Conservation (phyloP, 2,888 invertebrate genomes). For the Rhingia campestris region DNA sequence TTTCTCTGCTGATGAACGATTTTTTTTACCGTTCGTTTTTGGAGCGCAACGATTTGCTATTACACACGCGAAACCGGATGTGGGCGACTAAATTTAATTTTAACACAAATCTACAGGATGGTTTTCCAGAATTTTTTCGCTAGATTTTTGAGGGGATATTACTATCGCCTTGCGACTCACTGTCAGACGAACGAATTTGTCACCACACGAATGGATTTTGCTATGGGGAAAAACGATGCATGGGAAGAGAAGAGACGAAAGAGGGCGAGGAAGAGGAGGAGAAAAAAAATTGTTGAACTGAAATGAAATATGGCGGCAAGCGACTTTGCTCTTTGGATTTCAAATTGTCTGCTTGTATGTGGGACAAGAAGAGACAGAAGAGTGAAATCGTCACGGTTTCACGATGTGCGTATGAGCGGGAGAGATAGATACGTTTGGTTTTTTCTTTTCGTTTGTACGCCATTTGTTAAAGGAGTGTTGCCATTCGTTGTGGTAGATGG, state of each 20-base stretch:
- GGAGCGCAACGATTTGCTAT: slow-evolving; percentile 47
- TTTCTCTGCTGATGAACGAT: slow-evolving; percentile 68
- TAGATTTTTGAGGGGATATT: slow-evolving; percentile 13
- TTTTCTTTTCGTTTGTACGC: not conserved
- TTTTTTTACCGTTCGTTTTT: slow-evolving; percentile 60
- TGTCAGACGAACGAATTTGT: slow-evolving; percentile 36
- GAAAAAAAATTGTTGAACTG: slow-evolving; percentile 22
- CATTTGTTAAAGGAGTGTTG: slow-evolving; percentile 1
- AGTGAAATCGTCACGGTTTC: slow-evolving; percentile 47
- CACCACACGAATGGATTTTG: slow-evolving; percentile 59
- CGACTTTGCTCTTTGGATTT: slow-evolving; percentile 62
- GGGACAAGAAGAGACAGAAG: slow-evolving; percentile 44
- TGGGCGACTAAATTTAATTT: slow-evolving; percentile 28
- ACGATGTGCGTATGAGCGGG: slow-evolving; percentile 48
- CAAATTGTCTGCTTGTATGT: slow-evolving; percentile 44
- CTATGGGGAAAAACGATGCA: slow-evolving; percentile 40
- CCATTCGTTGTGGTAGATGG: slow-evolving; percentile 17
- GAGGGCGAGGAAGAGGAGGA: slow-evolving; percentile 38
- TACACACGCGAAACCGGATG: slow-evolving; percentile 65
- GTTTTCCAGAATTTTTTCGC: slow-evolving; percentile 23
- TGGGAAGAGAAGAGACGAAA: slow-evolving; percentile 46
- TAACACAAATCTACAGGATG: not conserved
- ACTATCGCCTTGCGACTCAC: slow-evolving; percentile 16
- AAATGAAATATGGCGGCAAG: slow-evolving; percentile 73
- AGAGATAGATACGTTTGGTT: slow-evolving; percentile 36